A percentile compares a stretch with the other conserved stretches of the same genome.
Evolutionary conservation across 2,797 vertebrate species (phyloP).

Genomic region (Ptychadena robeensis): DNA sequence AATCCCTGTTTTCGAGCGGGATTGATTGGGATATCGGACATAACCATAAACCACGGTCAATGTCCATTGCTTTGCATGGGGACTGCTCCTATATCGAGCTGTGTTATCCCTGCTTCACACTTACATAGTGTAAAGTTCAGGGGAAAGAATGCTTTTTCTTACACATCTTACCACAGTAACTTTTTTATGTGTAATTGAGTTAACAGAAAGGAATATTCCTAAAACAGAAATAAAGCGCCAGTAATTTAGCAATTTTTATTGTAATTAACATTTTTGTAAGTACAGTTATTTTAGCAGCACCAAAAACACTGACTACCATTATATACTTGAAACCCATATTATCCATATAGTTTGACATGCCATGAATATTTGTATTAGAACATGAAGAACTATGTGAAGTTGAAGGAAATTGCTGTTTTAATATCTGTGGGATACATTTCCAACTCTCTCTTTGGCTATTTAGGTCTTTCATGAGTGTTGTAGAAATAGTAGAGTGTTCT

Average conservation of each 20-base stretch:
- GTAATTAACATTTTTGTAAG: neutral
- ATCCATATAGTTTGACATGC: neutral
- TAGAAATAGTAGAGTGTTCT: no score
- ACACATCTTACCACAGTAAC: no score
- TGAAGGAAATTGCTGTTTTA: neutral
- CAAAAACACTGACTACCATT: neutral
- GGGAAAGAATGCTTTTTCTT: no score
- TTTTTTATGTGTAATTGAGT: no score
- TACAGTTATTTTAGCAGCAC: neutral
- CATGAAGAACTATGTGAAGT: neutral
- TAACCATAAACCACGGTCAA: no score
- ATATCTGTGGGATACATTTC: neutral
- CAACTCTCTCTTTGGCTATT: neutral
- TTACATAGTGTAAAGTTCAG: no score
- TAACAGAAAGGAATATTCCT: no score
- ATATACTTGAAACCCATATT: neutral
- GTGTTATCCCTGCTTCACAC: no score
- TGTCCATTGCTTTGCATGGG: no score
- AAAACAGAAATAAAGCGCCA: neutral
- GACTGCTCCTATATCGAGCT: no score
- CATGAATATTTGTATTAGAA: neutral
- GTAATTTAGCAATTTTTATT: constrained; percentile 21
- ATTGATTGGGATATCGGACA: no score
- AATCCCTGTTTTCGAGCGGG: no score
- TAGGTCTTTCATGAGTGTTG: constrained; percentile 15